phyloP scores from a whole-genome alignment of 35 echinoderm and acorn worm species.

The Antedon bifida region DNA sequence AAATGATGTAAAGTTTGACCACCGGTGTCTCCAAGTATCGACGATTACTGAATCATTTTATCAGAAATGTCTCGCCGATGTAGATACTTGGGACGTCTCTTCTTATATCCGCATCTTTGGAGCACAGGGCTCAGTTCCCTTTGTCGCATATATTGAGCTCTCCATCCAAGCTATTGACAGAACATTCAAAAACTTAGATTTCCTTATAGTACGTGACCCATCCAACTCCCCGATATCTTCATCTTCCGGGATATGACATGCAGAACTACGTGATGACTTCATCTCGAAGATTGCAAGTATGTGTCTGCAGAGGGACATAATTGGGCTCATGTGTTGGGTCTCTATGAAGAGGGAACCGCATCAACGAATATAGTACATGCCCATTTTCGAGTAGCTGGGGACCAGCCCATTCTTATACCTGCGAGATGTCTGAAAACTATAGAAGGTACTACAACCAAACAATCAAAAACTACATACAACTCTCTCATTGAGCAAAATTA shows the following conservation, averaged over 20 bases:
- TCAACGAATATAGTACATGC: neutral
- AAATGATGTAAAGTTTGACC: neutral
- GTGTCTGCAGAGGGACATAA: slow-evolving; percentile 4
- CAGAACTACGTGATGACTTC: neutral
- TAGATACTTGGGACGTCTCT: neutral
- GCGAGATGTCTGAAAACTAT: slow-evolving; percentile 19
- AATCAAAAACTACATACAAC: neutral
- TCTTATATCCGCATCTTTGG: slow-evolving; percentile 2
- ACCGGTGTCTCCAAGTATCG: slow-evolving; percentile 4
- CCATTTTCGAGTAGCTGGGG: slow-evolving; percentile 10
- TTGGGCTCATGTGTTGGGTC: slow-evolving; percentile 8
- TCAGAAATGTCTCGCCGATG: neutral
- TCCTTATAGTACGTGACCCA: neutral
- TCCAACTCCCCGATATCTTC: slow-evolving; percentile 1
- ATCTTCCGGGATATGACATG: slow-evolving; percentile 24
- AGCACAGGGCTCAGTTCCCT: slow-evolving; percentile 3
- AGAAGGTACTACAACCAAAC: slow-evolving; percentile 6
- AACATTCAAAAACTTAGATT: neutral
- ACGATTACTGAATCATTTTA: slow-evolving; percentile 17
- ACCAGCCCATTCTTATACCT: slow-evolving; percentile 16
- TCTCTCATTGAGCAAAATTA: slow-evolving; percentile 19
- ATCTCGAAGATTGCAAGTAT: neutral
- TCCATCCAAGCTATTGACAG: neutral
- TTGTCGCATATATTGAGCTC: slow-evolving; percentile 10
- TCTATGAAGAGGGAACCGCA: slow-evolving; percentile 9